These are phyloP conservation scores for Anas acuta DNA, from an alignment of 2,797 vertebrate species.

Conservation along the genomic window DNA sequence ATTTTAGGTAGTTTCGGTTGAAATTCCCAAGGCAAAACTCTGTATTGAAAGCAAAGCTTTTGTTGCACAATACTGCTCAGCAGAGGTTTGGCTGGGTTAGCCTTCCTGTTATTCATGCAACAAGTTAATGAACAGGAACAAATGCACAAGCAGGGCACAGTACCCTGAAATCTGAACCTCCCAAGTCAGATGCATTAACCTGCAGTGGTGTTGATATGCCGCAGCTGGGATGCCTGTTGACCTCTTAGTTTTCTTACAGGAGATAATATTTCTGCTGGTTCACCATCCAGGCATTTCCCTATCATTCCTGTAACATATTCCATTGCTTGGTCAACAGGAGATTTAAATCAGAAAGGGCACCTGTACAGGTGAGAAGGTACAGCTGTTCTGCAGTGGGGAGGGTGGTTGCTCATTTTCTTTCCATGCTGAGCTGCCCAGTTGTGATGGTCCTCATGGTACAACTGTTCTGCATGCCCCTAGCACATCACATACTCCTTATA, in stretches of 20 bases:
- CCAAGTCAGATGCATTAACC: neutral
- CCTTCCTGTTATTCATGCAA: neutral
- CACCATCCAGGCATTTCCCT: neutral
- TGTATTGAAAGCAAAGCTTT: neutral
- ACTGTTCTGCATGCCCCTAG: neutral
- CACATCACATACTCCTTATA: neutral
- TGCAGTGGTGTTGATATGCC: neutral
- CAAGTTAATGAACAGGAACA: neutral
- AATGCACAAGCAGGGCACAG: neutral
- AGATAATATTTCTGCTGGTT: neutral
- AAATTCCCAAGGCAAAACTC: neutral
- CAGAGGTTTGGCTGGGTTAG: neutral
- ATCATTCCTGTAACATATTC: accelerated
- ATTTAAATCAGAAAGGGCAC: neutral
- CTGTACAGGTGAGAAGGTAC: neutral
- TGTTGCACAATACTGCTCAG: neutral
- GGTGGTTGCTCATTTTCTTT: neutral
- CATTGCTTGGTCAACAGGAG: neutral
- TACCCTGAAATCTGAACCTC: neutral
- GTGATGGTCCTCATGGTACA: neutral
- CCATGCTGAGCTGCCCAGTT: neutral
- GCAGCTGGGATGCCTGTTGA: neutral
- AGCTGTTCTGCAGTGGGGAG: neutral
- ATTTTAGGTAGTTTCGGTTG: neutral
- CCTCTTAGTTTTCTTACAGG: neutral